phyloP scores from a whole-genome alignment of 2,797 vertebrate species.

The Sebastes hubbsi region DNA sequence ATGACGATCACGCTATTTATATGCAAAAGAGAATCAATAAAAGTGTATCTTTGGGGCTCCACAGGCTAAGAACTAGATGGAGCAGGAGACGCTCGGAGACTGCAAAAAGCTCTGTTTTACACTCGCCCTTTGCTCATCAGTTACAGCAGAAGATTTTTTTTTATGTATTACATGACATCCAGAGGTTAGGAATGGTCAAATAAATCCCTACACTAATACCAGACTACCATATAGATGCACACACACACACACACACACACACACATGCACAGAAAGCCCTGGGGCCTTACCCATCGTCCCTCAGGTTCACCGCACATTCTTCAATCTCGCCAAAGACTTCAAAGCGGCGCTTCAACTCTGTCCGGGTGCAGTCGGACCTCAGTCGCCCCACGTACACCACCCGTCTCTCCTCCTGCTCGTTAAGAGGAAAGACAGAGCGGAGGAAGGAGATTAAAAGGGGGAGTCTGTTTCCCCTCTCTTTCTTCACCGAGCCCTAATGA shows the following conservation, averaged over 20 bases:
- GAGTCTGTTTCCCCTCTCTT: conserved; percentile 38
- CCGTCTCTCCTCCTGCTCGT: conserved; percentile 93
- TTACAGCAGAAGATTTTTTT: conserved; percentile 1
- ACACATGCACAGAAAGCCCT: conserved; percentile 21
- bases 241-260: background rate
- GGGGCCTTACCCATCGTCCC: conserved; percentile 92
- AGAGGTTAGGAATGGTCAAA: background rate
- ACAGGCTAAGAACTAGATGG: conserved; percentile 42
- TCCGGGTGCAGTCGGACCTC: conserved; percentile 91
- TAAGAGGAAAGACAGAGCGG: conserved; percentile 64
- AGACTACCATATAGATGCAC: conserved; percentile 3
- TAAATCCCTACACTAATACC: conserved; percentile 4
- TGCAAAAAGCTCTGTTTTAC: conserved; percentile 33
- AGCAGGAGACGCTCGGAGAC: conserved; percentile 35
- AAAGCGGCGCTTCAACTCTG: conserved; percentile 95
- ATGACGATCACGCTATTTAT: conserved; percentile 71
- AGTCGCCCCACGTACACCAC: conserved; percentile 97
- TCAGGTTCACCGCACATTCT: conserved; percentile 96
- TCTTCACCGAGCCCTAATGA: conserved; percentile 68
- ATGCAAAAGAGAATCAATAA: conserved; percentile 79
- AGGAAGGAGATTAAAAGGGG: conserved; percentile 65
- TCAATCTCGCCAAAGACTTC: conserved; percentile 99
- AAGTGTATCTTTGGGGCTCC: conserved; percentile 64
- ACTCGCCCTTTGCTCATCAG: conserved; percentile 10
- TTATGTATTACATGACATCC: background rate